These are phyloP conservation scores for Halocynthia roretzi DNA, from an alignment of 23 tunicate species.

Conservation along the genomic window DNA sequence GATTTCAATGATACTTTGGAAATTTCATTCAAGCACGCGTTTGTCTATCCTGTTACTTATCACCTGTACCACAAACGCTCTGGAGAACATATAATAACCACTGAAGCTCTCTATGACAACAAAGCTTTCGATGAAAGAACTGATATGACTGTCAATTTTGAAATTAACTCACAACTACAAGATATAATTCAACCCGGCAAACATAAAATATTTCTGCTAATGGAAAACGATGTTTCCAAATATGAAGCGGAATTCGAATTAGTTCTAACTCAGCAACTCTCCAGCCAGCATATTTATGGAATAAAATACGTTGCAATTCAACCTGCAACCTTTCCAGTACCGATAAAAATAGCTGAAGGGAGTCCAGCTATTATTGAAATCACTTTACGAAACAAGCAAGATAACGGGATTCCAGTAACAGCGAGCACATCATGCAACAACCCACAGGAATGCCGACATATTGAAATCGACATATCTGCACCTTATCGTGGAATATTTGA, in stretches of 20 bases:
- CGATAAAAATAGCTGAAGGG: neutral
- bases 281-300: neutral
- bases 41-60: too few relatives aligned
- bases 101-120: too few relatives aligned
- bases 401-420: conserved; percentile 1
- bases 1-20: too few relatives aligned
- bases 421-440: neutral
- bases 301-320: neutral
- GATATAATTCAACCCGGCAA: neutral
- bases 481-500: neutral
- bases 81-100: too few relatives aligned
- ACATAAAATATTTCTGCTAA: neutral
- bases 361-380: conserved; percentile 2
- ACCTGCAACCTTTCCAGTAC: neutral
- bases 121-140: too few relatives aligned
- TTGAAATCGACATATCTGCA: neutral
- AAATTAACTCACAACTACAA: too few relatives aligned
- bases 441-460: neutral
- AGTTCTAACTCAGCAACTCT: neutral
- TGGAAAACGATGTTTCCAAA: neutral
- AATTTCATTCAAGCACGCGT: too few relatives aligned
- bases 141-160: too few relatives aligned
- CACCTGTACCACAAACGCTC: too few relatives aligned
- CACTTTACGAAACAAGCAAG: conserved; percentile 7
- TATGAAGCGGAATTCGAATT: neutral